These are phyloP conservation scores for Mya arenaria DNA, from an alignment of 1,140 invertebrate species.

Conservation along the genomic window DNA sequence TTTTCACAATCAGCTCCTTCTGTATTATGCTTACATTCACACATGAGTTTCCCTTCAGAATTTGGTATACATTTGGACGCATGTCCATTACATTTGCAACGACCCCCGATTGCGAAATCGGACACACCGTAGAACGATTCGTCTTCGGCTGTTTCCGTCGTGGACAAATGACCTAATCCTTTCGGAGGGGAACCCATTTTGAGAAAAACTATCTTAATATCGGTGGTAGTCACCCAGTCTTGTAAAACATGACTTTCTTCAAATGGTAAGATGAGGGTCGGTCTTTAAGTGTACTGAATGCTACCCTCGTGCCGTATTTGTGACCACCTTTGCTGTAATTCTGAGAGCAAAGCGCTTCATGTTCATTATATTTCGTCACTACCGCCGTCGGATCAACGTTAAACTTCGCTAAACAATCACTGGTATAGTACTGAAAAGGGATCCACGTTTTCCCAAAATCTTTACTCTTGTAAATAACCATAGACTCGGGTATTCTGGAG, in stretches of 20 bases:
- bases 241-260: constrained; percentile 97
- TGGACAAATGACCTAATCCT: constrained; percentile 54
- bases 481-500: constrained; percentile 94
- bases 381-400: constrained; percentile 62
- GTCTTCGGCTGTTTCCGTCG: constrained; percentile 61
- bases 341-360: constrained; percentile 89
- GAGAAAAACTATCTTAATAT: constrained; percentile 94
- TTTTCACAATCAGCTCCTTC: constrained; percentile 98
- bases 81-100: constrained; percentile 99
- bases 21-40: constrained; percentile 99
- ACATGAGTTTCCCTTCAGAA: constrained; percentile 88
- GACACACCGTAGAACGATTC: constrained; percentile 89
- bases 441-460: constrained; percentile 79
- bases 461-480: constrained; percentile 95
- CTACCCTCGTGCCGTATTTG: constrained; percentile 85
- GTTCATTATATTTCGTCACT: constrained; percentile 78
- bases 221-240: constrained; percentile 99
- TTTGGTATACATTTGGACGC: constrained; percentile 90
- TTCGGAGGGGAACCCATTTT: constrained; percentile 49
- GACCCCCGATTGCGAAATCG: constrained; percentile 97
- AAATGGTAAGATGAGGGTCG: constrained; percentile 96
- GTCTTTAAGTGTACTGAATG: constrained; percentile 97
- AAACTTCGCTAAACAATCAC: constrained; percentile 76
- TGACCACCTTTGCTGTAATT: constrained; percentile 81
- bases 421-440: constrained; percentile 80